Evolutionary conservation across 2,888 invertebrate species (phyloP).

Genomic region (Scaptomyza polygonia): DNA sequence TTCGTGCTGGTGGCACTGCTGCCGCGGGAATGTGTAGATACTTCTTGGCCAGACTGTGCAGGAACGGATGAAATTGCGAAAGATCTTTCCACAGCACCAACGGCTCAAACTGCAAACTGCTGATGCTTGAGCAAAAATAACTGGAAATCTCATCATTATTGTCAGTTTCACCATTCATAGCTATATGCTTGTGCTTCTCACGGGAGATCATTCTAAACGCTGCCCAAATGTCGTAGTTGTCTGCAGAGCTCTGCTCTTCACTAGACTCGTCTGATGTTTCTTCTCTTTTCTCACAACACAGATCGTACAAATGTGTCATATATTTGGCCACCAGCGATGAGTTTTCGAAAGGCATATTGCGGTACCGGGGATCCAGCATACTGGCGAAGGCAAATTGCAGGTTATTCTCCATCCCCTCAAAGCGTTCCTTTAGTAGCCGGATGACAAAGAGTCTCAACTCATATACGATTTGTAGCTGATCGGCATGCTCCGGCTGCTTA

Average conservation of each 20-base stretch:
- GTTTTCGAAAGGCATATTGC: slow-evolving; percentile 54
- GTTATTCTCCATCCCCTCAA: slow-evolving; percentile 50
- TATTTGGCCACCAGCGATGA: slow-evolving; percentile 43
- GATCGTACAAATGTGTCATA: slow-evolving; percentile 47
- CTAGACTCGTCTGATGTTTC: background rate
- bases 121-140: slow-evolving; percentile 47
- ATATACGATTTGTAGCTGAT: slow-evolving; percentile 32
- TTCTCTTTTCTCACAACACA: slow-evolving; percentile 28
- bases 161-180: slow-evolving; percentile 24
- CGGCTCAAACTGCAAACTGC: slow-evolving; percentile 48
- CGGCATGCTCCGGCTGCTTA: slow-evolving; percentile 28
- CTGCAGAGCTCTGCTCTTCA: slow-evolving; percentile 5
- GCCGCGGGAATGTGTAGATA: slow-evolving; percentile 58
- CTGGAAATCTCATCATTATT: slow-evolving; percentile 53
- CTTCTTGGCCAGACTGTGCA: slow-evolving; percentile 51
- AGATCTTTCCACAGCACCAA: slow-evolving; percentile 52
- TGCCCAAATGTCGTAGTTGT: slow-evolving; percentile 50
- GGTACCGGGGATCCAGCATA: slow-evolving; percentile 58
- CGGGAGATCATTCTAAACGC: slow-evolving; percentile 45
- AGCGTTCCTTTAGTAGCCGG: slow-evolving; percentile 37
- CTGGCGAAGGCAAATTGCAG: slow-evolving; percentile 37
- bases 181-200: slow-evolving; percentile 43
- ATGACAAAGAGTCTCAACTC: slow-evolving; percentile 52
- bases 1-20: slow-evolving; percentile 47
- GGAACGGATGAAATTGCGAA: slow-evolving; percentile 54